A percentile compares a stretch with the other conserved stretches of the same genome.
Evolutionary conservation across 2,888 invertebrate genomes (phyloP).

Genomic region (Eueremaeus valkanovi): DNA sequence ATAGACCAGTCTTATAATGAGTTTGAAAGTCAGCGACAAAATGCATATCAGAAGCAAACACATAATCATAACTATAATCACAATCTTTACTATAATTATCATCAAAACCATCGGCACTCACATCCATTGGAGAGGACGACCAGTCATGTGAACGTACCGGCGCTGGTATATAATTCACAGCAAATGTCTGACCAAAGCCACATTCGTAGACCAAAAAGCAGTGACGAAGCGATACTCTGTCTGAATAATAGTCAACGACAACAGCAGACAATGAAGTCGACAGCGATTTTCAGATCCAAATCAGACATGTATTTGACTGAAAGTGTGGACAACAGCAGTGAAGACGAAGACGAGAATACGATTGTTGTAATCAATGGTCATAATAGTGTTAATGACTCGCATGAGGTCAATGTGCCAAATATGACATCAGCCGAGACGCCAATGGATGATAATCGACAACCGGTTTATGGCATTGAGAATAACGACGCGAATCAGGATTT

Average conservation of each 20-base stretch:
- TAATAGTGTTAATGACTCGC: no score
- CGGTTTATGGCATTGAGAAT: neutral
- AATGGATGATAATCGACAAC: no score
- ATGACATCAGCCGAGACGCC: no score
- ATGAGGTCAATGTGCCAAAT: constrained; percentile 1
- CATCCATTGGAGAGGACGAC: neutral
- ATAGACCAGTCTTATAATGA: neutral
- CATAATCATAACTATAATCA: neutral
- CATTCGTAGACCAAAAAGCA: neutral
- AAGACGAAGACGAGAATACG: neutral
- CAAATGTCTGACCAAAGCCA: neutral
- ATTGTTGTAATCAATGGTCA: no score
- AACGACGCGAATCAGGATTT: neutral
- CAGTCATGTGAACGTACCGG: neutral
- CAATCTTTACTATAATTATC: neutral
- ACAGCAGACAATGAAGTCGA: neutral
- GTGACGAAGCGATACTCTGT: neutral
- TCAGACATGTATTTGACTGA: no score
- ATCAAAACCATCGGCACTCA: neutral
- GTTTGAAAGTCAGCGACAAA: neutral
- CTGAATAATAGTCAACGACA: neutral
- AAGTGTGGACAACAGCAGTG: neutral
- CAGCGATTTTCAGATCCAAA: no score
- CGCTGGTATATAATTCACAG: neutral
- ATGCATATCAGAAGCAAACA: neutral